Base-by-base conservation (phyloP, 2,797 vertebrate species). In the Myotis daubentonii region DNA sequence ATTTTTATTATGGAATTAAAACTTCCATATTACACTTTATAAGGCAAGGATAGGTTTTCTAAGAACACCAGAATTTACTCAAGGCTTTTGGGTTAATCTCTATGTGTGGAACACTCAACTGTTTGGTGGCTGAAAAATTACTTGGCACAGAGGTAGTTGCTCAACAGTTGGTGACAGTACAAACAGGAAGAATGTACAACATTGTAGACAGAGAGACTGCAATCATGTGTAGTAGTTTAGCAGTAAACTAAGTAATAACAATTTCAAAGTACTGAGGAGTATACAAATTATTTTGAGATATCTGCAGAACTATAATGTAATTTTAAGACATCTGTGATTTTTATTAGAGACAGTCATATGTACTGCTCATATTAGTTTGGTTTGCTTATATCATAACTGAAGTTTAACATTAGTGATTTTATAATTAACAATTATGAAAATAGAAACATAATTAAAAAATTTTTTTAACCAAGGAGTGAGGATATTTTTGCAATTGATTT, bases 341-440 rank as follows among this genome's bases (percentile, higher is more conserved):
- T 66, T 68, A 11, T 71, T 76, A 55, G 65, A 65, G 36, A 75
- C 47, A 88, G 55, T 81, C 20, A 6, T 5, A 60, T 41, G 10
- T 57, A 28, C 47, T 89, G 41, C 47, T 86, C 74, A 86, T 71
- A 91, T 12, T 85, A 20, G n/a, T 95, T 90, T 92, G 36, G 33
- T 95, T 76, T 93, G 33, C 11, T 92, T 71, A 68, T 81, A 87
- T 49, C 20, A 16, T 75, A 75, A 82, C 49, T 70, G 38, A 91
- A 82, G 38, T 76, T 68, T 60, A 89, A 57, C 36, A 71, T 94
- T 94, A 62, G 22, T 78, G 33, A 78, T 55, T 78, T 78, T 7
- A 25, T 78, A 94, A 11, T 71, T 83, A 84, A n/a, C 71, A 94
- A 62, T 91, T 93, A 89, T 9, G 41, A 86, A 95, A 94, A 57